phyloP scores from a whole-genome alignment of 2,888 invertebrate species.

The Watsonalla binaria region DNA sequence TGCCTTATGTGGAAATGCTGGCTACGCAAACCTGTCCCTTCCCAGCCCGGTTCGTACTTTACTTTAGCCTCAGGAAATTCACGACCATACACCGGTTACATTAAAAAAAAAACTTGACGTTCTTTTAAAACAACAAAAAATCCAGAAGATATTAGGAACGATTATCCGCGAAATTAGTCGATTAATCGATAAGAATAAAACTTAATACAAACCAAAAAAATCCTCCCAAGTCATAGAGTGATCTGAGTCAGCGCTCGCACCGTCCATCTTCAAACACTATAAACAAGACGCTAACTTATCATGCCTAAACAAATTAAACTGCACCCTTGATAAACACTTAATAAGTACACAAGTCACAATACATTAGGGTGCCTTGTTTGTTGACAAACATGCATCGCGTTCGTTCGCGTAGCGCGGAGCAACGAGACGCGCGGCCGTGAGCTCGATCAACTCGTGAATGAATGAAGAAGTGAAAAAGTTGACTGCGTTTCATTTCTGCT shows the following conservation, averaged over 20 bases:
- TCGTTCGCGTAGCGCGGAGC: slow-evolving; percentile 26
- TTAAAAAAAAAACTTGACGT: neutral
- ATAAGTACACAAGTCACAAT: slow-evolving; percentile 45
- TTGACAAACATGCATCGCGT: slow-evolving; percentile 68
- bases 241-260: slow-evolving; percentile 80
- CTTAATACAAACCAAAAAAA: slow-evolving; percentile 80
- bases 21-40: slow-evolving; percentile 53
- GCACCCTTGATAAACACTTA: slow-evolving; percentile 24
- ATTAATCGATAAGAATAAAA: slow-evolving; percentile 1
- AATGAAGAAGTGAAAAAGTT: slow-evolving; percentile 24
- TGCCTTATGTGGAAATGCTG: slow-evolving; percentile 58
- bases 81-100: slow-evolving; percentile 13
- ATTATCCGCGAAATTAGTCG: neutral
- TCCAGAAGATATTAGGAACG: neutral
- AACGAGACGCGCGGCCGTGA: slow-evolving; percentile 36
- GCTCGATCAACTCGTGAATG: slow-evolving; percentile 49
- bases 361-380: slow-evolving; percentile 33
- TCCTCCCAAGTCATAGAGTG: slow-evolving; percentile 86
- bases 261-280: slow-evolving; percentile 69
- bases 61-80: slow-evolving; percentile 41
- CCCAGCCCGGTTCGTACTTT: slow-evolving; percentile 15
- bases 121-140: neutral
- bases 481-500: slow-evolving; percentile 4
- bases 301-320: slow-evolving; percentile 14
- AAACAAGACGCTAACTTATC: slow-evolving; percentile 39